Base-by-base conservation (phyloP, 2,113 vertebrate species). In the Haemorhous mexicanus region DNA sequence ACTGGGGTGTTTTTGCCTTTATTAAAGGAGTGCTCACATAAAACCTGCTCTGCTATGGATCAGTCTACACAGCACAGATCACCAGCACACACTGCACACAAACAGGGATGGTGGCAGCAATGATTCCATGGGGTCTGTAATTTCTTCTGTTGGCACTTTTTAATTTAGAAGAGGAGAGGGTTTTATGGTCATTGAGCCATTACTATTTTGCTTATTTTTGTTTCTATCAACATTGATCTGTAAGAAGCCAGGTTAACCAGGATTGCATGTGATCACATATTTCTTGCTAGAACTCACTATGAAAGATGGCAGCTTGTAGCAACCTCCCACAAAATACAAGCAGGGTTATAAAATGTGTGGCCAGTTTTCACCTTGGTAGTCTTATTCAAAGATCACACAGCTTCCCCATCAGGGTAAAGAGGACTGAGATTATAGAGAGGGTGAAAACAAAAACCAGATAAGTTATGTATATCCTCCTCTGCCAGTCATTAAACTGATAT, bases 181-280 rank as follows among this genome's bases (percentile, higher is more conserved):
- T 27, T 89, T 83, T 58, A 79, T 2, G 18, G 21, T 21, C 13
- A 2, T 6, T 46, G 33, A 75, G 64, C 11, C 33, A 59, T 41
- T n/a, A 72, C 4, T 56, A 41, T 53, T 73, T 66, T 56, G 46
- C 24, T 89, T 81, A 74, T 56, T 37, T 63, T 50, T 44, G 30
- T 53, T 69, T 69, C 35, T 62, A 52, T 13, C n/a, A 72, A 67
- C 6, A 72, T 22, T 69, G 39, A 69, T 27, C 32, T 58, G 22
- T 37, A 90, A 82, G 24, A 72, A 83, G 44, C 18, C 21, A 76
- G 44, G 52, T 80, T 72, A 73, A 43, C 28, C 43, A 69, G 27
- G 26, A 39, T 13, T 37, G 16, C 3, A 27, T 2, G 10, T 9
- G 16, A 62, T 50, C 35, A 76, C 1, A 0, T 50, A 83, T n/a